Conservation (phyloP, 2,113 vertebrate genomes). For the Talpa occidentalis region DNA sequence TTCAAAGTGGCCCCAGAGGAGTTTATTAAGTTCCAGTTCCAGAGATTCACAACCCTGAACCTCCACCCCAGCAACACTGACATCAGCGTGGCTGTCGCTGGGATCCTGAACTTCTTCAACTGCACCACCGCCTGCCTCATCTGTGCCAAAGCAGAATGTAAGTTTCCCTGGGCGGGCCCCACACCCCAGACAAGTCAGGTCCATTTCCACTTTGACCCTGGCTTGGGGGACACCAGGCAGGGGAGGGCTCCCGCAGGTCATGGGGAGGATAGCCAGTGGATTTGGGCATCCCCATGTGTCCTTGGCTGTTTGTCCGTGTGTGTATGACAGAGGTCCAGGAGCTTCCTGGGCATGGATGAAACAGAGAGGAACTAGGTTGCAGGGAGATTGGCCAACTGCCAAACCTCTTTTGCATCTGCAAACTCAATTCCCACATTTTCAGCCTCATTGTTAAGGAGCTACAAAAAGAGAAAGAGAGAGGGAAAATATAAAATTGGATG, state of each 20-base stretch:
- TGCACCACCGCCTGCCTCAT: slow-evolving; percentile 98
- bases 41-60: slow-evolving; percentile 97
- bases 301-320: not conserved
- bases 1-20: slow-evolving; percentile 98
- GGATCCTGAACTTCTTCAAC: slow-evolving; percentile 98
- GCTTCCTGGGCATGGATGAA: fast-evolving
- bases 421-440: slow-evolving; percentile 71
- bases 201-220: too few relatives aligned
- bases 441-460: slow-evolving; percentile 62
- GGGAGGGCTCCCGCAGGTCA: not conserved
- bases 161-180: slow-evolving; percentile 74
- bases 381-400: not conserved
- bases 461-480: slow-evolving; percentile 26
- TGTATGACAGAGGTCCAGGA: not conserved
- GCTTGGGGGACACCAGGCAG: not conserved
- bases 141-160: slow-evolving; percentile 98
- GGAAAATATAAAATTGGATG: slow-evolving; percentile 52
- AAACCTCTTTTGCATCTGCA: slow-evolving; percentile 55
- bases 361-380: not conserved
- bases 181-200: fast-evolving
- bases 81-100: slow-evolving; percentile 96
- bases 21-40: slow-evolving; percentile 96
- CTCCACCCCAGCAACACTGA: slow-evolving; percentile 98
- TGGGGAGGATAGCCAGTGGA: not conserved
- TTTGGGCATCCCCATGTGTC: not conserved